Percentiles rank a stretch among this genome's conserved stretches.
Evolutionary conservation across 2,797 vertebrate species (phyloP).

Genomic region (Halcyon chelicuti): DNA sequence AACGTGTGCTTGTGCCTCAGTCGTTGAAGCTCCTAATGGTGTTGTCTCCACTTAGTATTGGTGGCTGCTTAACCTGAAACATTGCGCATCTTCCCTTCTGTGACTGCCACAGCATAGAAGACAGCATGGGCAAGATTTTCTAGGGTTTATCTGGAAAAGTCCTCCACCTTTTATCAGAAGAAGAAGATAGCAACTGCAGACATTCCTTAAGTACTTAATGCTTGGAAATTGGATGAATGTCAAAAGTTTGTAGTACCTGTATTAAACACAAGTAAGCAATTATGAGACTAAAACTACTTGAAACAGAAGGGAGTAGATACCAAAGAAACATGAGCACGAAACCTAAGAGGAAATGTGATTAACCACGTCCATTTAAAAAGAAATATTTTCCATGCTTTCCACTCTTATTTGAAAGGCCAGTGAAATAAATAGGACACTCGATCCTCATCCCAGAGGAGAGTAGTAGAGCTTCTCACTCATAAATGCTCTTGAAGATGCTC

Average conservation of each 20-base stretch:
- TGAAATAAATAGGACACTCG: not conserved
- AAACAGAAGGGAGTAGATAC: not conserved
- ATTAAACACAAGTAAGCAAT: not conserved
- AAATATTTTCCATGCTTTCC: not conserved
- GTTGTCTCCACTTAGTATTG: not conserved
- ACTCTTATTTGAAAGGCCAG: not conserved
- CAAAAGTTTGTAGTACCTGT: not conserved
- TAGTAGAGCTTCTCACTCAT: not conserved
- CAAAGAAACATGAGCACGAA: not conserved
- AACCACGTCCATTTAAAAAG: not conserved
- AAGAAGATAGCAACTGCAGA: not conserved
- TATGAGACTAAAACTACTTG: not conserved
- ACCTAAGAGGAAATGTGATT: not conserved
- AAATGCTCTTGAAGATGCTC: not conserved
- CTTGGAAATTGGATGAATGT: not conserved
- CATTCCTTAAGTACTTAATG: not conserved
- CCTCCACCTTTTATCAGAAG: not conserved
- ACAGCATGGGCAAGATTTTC: not conserved
- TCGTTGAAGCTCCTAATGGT: not conserved
- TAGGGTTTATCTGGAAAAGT: not conserved
- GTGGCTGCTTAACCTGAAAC: not conserved
- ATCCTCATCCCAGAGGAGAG: not conserved
- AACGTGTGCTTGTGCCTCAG: not conserved
- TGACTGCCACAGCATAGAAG: not conserved
- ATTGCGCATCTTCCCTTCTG: not conserved